Evolutionary conservation across 2,888 invertebrate species (phyloP).

Genomic region (Tipula unca): DNA sequence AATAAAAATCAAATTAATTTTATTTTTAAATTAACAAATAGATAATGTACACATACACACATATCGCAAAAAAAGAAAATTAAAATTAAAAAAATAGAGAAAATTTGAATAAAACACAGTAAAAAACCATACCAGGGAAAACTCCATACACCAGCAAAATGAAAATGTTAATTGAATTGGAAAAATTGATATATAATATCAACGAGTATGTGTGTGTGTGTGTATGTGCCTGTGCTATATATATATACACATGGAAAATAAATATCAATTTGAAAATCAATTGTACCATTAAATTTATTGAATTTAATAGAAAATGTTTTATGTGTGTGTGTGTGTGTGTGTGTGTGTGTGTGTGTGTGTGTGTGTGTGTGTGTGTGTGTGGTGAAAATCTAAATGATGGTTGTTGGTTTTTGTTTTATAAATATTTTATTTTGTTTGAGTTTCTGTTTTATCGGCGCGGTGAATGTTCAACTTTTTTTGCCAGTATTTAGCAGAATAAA

Average conservation of each 20-base stretch:
- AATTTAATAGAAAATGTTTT: neutral
- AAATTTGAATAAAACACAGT: neutral
- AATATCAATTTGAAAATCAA: neutral
- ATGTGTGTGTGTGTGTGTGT: neutral
- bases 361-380: neutral
- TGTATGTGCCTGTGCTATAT: too few relatives aligned
- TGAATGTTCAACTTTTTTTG: neutral
- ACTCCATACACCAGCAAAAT: neutral
- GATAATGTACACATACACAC: neutral
- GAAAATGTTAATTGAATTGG: neutral
- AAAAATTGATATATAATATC: neutral
- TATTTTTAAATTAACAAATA: neutral
- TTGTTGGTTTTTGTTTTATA: neutral
- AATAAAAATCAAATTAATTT: slow-evolving; percentile 14
- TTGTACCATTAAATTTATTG: slow-evolving; percentile 10
- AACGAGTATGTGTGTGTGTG: neutral
- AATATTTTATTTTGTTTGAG: neutral
- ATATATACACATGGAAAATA: neutral
- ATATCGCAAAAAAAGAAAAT: neutral
- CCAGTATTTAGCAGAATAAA: neutral
- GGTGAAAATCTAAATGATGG: neutral
- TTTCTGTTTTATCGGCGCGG: neutral
- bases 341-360: neutral
- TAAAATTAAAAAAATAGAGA: neutral
- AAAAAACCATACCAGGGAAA: neutral